Evolutionary conservation across 2,888 invertebrate genomes (phyloP).

Genomic region (Agriopis aurantiaria): DNA sequence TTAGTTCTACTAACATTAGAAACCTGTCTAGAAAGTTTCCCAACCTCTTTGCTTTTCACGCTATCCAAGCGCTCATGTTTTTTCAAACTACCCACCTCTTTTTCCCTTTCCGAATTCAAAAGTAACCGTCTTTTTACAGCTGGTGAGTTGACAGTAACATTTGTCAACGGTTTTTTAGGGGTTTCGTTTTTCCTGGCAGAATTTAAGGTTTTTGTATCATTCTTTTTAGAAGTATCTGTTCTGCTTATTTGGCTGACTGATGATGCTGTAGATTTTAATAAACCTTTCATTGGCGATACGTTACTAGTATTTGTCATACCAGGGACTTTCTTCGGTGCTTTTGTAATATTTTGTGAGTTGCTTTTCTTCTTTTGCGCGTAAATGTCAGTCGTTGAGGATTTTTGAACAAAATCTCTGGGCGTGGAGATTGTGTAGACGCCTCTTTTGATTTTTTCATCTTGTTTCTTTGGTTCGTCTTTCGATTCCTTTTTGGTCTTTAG

Average conservation of each 20-base stretch:
- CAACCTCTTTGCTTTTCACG: slow-evolving; percentile 36
- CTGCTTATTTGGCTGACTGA: slow-evolving; percentile 56
- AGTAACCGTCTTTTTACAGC: slow-evolving; percentile 56
- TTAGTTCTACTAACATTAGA: slow-evolving; percentile 29
- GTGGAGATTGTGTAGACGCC: slow-evolving; percentile 58
- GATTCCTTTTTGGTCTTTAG: slow-evolving; percentile 53
- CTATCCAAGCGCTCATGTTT: slow-evolving; percentile 22
- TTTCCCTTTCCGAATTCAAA: slow-evolving; percentile 47
- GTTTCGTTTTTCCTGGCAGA: slow-evolving; percentile 48
- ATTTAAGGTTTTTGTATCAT: slow-evolving; percentile 39
- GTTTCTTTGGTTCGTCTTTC: slow-evolving; percentile 60
- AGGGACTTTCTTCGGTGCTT: slow-evolving; percentile 64
- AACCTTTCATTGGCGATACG: slow-evolving; percentile 68
- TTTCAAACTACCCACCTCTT: slow-evolving; percentile 36
- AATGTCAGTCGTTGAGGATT: slow-evolving; percentile 70
- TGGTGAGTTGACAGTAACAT: slow-evolving; percentile 75
- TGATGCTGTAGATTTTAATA: slow-evolving; percentile 69
- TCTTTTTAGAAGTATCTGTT: slow-evolving; percentile 44
- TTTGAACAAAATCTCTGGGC: slow-evolving; percentile 65
- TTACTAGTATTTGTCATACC: slow-evolving; percentile 49
- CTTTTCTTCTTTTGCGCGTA: slow-evolving; percentile 65
- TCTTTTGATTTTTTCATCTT: slow-evolving; percentile 68
- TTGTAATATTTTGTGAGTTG: slow-evolving; percentile 43
- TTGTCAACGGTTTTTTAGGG: slow-evolving; percentile 56
- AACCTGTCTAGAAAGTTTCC: slow-evolving; percentile 26